These are phyloP conservation scores for Rhagonycha fulva DNA, from an alignment of 2,888 invertebrate species.

Conservation along the genomic window DNA sequence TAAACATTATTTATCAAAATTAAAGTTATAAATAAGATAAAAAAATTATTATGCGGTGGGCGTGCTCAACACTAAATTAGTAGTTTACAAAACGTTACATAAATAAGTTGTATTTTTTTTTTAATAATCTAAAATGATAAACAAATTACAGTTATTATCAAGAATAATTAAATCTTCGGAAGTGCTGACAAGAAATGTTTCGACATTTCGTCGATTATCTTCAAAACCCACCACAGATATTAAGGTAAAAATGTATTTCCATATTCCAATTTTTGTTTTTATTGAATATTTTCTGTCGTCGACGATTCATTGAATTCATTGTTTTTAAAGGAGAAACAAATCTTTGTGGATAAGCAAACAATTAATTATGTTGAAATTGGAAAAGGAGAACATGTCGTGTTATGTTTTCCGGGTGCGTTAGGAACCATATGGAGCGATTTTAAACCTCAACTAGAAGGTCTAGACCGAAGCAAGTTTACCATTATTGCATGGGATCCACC, in stretches of 20 bases:
- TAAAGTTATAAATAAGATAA: no score
- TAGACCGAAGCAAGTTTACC: slow-evolving; percentile 66
- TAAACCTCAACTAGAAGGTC: slow-evolving; percentile 72
- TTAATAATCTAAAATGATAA: not conserved
- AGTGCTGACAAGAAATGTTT: not conserved
- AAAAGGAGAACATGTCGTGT: slow-evolving; percentile 62
- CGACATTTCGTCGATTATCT: not conserved
- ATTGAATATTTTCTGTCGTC: not conserved
- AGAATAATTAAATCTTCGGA: not conserved
- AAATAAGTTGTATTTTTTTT: no score
- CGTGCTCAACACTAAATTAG: no score
- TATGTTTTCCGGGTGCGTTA: slow-evolving; percentile 80
- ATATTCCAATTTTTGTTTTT: not conserved
- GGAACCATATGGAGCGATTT: slow-evolving; percentile 86
- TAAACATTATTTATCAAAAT: no score
- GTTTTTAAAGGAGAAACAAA: slow-evolving; percentile 63
- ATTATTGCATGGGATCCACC: slow-evolving; percentile 83
- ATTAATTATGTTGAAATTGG: slow-evolving; percentile 70
- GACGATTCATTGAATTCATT: not conserved
- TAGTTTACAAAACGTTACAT: no score
- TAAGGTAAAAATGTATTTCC: not conserved
- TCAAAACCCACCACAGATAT: not conserved
- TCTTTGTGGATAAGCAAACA: slow-evolving; percentile 62
- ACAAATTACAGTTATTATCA: not conserved
- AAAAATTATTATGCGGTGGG: no score